Evolutionary conservation across 2,797 vertebrate genomes (phyloP), one percentile per base, ranked within the genome.

Genomic region (Leptodactylus fallax): DNA sequence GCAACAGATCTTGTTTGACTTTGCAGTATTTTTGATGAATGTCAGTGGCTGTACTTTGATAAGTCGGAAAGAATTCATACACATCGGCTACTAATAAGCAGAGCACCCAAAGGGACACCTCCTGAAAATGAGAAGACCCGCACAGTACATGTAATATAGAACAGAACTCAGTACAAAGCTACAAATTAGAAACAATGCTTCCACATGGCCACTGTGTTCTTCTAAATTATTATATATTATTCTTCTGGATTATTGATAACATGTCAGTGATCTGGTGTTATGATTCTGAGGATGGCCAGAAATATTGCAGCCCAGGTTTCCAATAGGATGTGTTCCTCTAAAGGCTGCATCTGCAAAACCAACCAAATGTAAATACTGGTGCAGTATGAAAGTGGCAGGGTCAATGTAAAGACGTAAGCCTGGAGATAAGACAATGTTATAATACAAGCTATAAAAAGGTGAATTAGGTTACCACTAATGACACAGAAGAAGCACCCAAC

Each of bases 201-300:
- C 53, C 53, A 4, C 53, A 3, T 13, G 12, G 53, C 53, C 36
- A 36, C 36, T 4, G 36, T 36, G 36, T 36, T 36, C 36, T 36
- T 36, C 36, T 36, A 36, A 36, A 36, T 36, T 1, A 36, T 36
- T 36, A 36, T 36, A 36, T 36, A 36, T 36, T 36, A 36, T 36
- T 36, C 36, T 36, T 36, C 36, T 36, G 97, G 97, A 97, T 98
- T 89, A 93, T 98, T 69, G 97, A 98, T 94, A 98, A 98, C 92
- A 98, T 98, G 97, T 97, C 96, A 0, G 96, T 98, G 86, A 97
- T 96, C 0, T 99, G 97, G 97, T 99, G 97, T 92, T 97, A 96
- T 89, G 93, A 96, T 85, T 96, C 96, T 25, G 96, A 97, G 92
- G 96, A 96, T 85, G 90, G 92, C 88, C 96, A 97, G 91, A 96